Percentiles rank a stretch among this genome's conserved stretches.
Conservation (phyloP, 2,797 vertebrate genomes). For the Margarornis squamiger region DNA sequence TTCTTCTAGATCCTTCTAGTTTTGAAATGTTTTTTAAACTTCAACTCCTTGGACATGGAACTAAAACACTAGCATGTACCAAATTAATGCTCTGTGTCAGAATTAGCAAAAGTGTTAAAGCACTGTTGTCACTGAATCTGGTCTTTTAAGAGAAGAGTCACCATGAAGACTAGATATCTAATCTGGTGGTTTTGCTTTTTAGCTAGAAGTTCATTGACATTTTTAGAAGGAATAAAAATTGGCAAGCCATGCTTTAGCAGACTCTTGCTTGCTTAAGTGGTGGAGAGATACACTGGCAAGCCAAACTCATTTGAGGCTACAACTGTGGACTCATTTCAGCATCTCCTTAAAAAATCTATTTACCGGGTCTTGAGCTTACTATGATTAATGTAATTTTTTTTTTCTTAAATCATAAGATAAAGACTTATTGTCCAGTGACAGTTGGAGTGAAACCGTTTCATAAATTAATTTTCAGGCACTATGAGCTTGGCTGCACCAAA, state of each 20-base stretch:
- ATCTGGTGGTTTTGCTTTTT: background rate
- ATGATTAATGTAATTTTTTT: background rate
- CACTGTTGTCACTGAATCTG: background rate
- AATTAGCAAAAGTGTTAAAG: background rate
- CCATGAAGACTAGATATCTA: background rate
- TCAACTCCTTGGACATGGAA: background rate
- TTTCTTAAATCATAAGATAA: background rate
- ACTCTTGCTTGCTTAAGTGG: background rate
- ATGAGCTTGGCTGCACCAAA: background rate
- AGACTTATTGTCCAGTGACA: background rate
- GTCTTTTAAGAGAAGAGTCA: background rate
- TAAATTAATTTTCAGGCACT: background rate
- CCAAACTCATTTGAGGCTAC: background rate
- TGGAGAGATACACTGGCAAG: conserved; percentile 8
- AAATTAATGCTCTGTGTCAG: background rate
- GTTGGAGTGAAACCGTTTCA: background rate
- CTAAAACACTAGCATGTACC: background rate
- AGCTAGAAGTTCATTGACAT: background rate
- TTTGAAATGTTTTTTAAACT: background rate
- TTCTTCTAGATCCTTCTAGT: background rate
- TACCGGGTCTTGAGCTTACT: background rate
- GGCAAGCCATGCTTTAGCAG: background rate
- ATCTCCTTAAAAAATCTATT: background rate
- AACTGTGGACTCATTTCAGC: background rate
- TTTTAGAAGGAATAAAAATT: conserved; percentile 15